Evolutionary conservation across 2,888 invertebrate species (phyloP).

Genomic region (Archips xylosteana): DNA sequence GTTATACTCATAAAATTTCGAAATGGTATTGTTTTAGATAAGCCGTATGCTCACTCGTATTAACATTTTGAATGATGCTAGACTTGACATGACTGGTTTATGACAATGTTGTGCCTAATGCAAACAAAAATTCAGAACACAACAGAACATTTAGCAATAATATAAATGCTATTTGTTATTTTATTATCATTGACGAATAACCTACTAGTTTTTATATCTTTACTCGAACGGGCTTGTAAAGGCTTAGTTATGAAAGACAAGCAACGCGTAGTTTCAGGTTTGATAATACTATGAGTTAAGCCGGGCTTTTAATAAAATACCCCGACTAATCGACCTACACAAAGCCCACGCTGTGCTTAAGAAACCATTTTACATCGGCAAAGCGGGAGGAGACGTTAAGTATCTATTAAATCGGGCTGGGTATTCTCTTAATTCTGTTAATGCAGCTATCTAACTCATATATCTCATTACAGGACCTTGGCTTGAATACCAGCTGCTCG

Average conservation of each 20-base stretch:
- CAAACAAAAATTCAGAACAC: not conserved
- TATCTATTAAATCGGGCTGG: constrained; percentile 61
- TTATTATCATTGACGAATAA: constrained; percentile 8
- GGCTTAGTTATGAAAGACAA: not conserved
- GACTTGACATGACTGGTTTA: not conserved
- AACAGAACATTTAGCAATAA: constrained; percentile 1
- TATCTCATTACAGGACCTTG: constrained; percentile 83
- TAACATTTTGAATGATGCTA: constrained; percentile 27
- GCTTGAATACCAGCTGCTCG: constrained; percentile 82
- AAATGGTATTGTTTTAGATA: constrained; percentile 35
- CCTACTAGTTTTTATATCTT: not conserved
- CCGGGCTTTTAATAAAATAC: constrained; percentile 11
- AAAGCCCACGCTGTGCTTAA: constrained; percentile 41
- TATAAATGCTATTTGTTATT: not conserved
- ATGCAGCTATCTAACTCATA: constrained; percentile 73
- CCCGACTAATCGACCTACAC: constrained; percentile 48
- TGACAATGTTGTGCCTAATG: not conserved
- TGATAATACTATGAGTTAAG: constrained; percentile 10
- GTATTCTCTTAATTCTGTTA: constrained; percentile 74
- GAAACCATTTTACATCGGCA: constrained; percentile 41
- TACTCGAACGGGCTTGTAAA: not conserved
- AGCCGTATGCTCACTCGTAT: constrained; percentile 17
- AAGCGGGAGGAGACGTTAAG: constrained; percentile 51
- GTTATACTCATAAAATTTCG: constrained; percentile 32
- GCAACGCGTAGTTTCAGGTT: not conserved